A percentile compares a stretch with the other conserved stretches of the same genome.
These are phyloP conservation scores for Coecobrya sp. DNA, from an alignment of 2,888 invertebrate species.

Conservation along the genomic window DNA sequence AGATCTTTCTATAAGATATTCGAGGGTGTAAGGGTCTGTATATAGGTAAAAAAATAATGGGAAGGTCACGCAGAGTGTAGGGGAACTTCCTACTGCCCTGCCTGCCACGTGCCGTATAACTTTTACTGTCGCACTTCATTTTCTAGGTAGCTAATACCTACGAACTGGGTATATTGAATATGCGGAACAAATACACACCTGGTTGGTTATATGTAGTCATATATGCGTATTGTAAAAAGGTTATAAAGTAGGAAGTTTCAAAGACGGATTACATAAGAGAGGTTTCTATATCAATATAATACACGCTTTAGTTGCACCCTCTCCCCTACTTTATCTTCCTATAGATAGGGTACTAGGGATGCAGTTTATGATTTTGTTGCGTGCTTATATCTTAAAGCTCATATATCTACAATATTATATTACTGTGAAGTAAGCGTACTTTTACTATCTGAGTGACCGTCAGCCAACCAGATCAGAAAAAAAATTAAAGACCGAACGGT, in stretches of 20 bases:
- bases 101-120: constrained; percentile 72
- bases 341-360: background rate
- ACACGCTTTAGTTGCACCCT: background rate
- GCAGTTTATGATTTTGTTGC: constrained; percentile 5
- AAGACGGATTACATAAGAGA: background rate
- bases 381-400: too few species aligned
- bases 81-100: constrained; percentile 53
- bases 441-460: constrained; percentile 30
- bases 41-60: constrained; percentile 33
- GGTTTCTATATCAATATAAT: background rate
- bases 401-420: too few species aligned
- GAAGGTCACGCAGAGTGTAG: constrained; percentile 47
- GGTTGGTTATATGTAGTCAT: background rate
- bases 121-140: constrained; percentile 67
- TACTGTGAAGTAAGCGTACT: background rate
- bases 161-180: too few species aligned
- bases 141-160: background rate
- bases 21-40: constrained; percentile 16
- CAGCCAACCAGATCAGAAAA: constrained; percentile 11
- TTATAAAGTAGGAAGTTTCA: background rate
- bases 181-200: constrained; percentile 33
- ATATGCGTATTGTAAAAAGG: too few species aligned
- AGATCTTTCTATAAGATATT: background rate
- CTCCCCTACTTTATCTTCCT: background rate
- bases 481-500: constrained; percentile 25